A percentile compares a stretch with the other conserved stretches of the same genome.
These are phyloP conservation scores for Gallinago solitaria DNA, from an alignment of 2,797 vertebrate species.

Conservation along the genomic window DNA sequence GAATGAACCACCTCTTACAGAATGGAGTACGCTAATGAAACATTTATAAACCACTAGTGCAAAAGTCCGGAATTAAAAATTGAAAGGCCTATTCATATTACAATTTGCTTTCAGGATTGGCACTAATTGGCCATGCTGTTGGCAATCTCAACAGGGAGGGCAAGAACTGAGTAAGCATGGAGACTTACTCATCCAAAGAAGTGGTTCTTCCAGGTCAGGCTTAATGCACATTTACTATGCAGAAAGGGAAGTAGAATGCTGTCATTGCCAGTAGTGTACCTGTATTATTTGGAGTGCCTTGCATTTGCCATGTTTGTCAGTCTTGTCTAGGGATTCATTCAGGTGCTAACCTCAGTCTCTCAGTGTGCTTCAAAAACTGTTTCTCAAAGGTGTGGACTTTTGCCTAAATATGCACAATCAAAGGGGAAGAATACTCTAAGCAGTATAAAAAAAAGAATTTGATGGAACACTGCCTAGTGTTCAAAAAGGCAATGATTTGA, in stretches of 20 bases:
- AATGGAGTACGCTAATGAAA: conserved; percentile 49
- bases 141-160: conserved; percentile 50
- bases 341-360: background rate
- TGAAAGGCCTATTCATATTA: conserved; percentile 53
- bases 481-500: background rate
- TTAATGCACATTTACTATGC: background rate
- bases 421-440: background rate
- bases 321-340: background rate
- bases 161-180: background rate
- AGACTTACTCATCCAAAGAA: background rate
- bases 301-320: background rate
- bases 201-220: conserved; percentile 36
- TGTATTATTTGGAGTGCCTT: background rate
- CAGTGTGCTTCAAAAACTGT: background rate
- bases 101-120: conserved; percentile 64
- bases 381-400: background rate
- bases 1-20: background rate
- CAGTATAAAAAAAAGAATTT: background rate
- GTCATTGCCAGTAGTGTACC: background rate
- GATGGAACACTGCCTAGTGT: background rate
- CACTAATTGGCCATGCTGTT: conserved; percentile 65
- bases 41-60: conserved; percentile 49
- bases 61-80: conserved; percentile 64
- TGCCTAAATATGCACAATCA: background rate
- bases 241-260: background rate